phyloP scores from a whole-genome alignment of 2,888 invertebrate species.

The Caenorhabditis virilis region DNA sequence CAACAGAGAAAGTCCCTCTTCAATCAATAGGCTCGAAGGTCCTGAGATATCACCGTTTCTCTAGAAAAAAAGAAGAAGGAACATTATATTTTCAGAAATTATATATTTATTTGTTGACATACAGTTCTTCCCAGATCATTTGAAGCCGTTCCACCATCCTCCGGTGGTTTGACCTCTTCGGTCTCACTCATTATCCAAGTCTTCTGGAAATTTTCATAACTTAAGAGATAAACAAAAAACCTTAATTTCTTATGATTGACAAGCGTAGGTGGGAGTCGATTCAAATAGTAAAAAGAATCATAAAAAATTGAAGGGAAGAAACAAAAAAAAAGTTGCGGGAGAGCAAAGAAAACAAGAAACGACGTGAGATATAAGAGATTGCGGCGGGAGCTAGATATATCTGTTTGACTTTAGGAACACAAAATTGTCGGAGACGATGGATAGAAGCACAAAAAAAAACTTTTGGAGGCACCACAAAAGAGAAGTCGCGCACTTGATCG shows the following conservation, averaged over 20 bases:
- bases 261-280: background rate
- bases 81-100: no score
- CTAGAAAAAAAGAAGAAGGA: slow-evolving; percentile 22
- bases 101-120: no score
- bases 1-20: slow-evolving; percentile 37
- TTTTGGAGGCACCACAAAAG: no score
- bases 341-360: no score
- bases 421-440: no score
- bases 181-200: slow-evolving; percentile 43
- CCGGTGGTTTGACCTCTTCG: slow-evolving; percentile 22
- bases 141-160: slow-evolving; percentile 5
- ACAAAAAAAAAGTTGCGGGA: no score
- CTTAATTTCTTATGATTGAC: background rate
- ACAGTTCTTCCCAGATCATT: background rate
- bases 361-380: no score
- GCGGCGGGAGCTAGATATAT: no score
- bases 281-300: background rate
- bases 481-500: no score
- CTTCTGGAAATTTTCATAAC: slow-evolving; percentile 8
- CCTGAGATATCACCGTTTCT: slow-evolving; percentile 26
- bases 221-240: background rate
- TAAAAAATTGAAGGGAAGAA: no score
- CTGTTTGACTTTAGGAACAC: no score
- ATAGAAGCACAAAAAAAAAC: no score
- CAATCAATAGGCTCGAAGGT: slow-evolving; percentile 31